Base-by-base conservation (phyloP, 2,113 vertebrate genomes). In the Nesogale talazaci region DNA sequence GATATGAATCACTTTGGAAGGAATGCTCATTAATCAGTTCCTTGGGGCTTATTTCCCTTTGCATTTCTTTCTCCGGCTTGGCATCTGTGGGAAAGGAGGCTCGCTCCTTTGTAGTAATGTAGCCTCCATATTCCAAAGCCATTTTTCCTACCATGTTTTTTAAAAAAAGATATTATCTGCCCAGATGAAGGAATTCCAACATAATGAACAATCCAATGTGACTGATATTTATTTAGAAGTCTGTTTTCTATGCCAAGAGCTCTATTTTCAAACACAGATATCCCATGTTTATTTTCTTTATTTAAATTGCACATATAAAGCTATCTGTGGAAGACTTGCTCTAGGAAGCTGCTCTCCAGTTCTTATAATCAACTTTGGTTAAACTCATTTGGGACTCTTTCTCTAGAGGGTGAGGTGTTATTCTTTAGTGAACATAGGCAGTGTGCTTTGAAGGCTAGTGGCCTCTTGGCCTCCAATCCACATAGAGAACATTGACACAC, bases 11-110 rank as follows among this genome's bases (percentile, higher is more conserved):
- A 91, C n/a, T 92, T 6, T 89, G 56, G 78, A 92, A 88, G 25
- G 38, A 20, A 77, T 63, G 40, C 2, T 46, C 40, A 69, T 95
- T 96, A 87, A 94, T 94, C 95, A 93, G n/a, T 25, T 89, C 34
- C 59, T 63, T 82, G 70, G 63, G 16, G 29, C 65, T 89, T 11
- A 12, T 86, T 90, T 85, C 40, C 81, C 76, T 95, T 89, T 83
- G 34, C n/a, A 61, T 23, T 20, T 61, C 88, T 95, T 29, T 40
- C 34, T 94, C 63, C 70, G 15, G 2, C 77, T 87, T 57, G n/a
- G 27, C 19, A 22, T 38, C 74, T 61, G 61, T 75, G 46, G 70
- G 25, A 20, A 90, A 85, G 67, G 23, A 93, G 20, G 27, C 67
- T 67, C 34, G 27, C 20, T 85, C 11, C 23, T 92, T 61, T 87